These are phyloP conservation scores for Drosophila paranaensis DNA, from an alignment of 2,888 invertebrate species.

Conservation along the genomic window DNA sequence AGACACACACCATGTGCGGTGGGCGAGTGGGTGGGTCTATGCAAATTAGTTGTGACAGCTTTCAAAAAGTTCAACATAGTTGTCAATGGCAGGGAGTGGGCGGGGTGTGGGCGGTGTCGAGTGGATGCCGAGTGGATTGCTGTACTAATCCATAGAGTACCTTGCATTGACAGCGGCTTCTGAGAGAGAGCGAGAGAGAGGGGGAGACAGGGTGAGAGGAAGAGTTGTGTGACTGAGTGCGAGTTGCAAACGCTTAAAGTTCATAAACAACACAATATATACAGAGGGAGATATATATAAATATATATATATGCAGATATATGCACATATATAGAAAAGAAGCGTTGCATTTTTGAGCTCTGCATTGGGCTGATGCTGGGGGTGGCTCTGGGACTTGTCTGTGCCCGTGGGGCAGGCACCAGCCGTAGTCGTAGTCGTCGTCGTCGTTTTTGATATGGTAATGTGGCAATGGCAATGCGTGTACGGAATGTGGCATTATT, in stretches of 20 bases:
- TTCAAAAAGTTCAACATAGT: constrained; percentile 76
- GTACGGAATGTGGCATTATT: constrained; percentile 75
- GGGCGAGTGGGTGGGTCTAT: constrained; percentile 34
- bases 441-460: constrained; percentile 73
- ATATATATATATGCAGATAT: neutral
- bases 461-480: constrained; percentile 77
- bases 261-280: constrained; percentile 61
- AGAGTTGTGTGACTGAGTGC: constrained; percentile 25
- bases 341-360: constrained; percentile 59
- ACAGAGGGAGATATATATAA: neutral
- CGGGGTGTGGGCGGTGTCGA: neutral
- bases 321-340: neutral
- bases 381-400: constrained; percentile 38
- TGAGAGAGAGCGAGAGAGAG: neutral
- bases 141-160: constrained; percentile 48
- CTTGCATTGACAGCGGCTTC: constrained; percentile 26
- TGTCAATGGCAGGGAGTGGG: constrained; percentile 52
- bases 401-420: constrained; percentile 62
- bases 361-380: constrained; percentile 13
- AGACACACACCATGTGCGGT: neutral
- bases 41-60: constrained; percentile 80
- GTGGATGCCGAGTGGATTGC: constrained; percentile 13
- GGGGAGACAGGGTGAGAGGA: neutral
- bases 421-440: constrained; percentile 33
- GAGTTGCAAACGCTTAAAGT: constrained; percentile 67